Conservation (phyloP, 1,140 invertebrate species). For the Uloborus diversus region DNA sequence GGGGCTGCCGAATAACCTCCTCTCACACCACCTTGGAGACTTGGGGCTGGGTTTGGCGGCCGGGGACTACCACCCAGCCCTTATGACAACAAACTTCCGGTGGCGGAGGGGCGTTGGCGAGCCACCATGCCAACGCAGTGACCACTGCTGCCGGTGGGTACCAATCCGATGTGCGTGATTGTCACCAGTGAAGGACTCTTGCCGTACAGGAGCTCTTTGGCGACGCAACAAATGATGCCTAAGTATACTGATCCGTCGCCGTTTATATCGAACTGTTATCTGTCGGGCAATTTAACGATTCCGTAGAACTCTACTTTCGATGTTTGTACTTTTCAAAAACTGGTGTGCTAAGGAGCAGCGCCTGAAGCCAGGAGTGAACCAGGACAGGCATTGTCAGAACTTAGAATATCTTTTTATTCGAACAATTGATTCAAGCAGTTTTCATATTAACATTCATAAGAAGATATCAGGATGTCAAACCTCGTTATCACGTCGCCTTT, state of each 20-base stretch:
- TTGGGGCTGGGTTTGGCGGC: constrained; percentile 38
- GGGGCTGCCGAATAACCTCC: constrained; percentile 18
- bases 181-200: constrained; percentile 47
- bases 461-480: no score
- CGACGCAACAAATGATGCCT: constrained; percentile 22
- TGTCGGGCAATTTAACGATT: constrained; percentile 24
- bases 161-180: constrained; percentile 51
- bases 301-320: no score
- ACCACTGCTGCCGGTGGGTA: constrained; percentile 17
- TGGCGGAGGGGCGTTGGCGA: constrained; percentile 14
- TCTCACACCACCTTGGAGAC: constrained; percentile 37
- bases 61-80: constrained; percentile 31
- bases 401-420: no score
- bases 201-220: constrained; percentile 33
- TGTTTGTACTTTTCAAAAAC: no score
- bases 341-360: no score
- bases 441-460: no score
- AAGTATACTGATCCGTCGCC: constrained; percentile 36
- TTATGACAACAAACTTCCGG: constrained; percentile 53
- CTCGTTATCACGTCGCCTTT: no score
- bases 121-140: constrained; percentile 37
- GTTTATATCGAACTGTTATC: constrained; percentile 39
- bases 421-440: no score
- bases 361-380: no score
- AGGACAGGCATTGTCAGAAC: no score